Evolutionary conservation across 2,888 invertebrate genomes (phyloP).

Genomic region (Himalopsyche japonica): DNA sequence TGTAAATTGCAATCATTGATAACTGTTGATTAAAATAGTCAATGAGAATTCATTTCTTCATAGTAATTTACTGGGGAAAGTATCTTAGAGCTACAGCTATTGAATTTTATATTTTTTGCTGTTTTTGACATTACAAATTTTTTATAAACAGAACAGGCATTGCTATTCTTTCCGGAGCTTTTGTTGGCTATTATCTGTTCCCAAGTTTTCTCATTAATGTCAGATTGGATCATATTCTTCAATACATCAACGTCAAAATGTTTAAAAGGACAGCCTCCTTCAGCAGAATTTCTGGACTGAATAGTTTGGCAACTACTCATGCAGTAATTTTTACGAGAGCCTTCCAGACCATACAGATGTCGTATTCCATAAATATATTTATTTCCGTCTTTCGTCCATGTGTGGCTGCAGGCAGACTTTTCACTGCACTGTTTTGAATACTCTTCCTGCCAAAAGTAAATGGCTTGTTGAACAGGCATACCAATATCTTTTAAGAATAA

Average conservation of each 20-base stretch:
- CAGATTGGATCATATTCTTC: conserved; percentile 46
- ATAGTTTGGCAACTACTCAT: conserved; percentile 64
- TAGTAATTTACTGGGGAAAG: conserved; percentile 41
- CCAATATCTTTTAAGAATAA: conserved; percentile 74
- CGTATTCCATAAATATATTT: conserved; percentile 70
- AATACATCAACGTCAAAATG: conserved; percentile 58
- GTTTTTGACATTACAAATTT: conserved; percentile 12
- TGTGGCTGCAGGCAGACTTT: conserved; percentile 61
- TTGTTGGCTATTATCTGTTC: conserved; percentile 39
- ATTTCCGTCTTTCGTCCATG: conserved; percentile 65
- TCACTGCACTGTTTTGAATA: conserved; percentile 59
- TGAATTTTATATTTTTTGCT: not conserved
- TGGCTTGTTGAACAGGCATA: conserved; percentile 65
- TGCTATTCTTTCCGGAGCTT: conserved; percentile 42
- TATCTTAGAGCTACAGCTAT: not conserved
- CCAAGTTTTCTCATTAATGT: conserved; percentile 10
- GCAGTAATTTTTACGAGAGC: conserved; percentile 63
- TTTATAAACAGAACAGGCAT: conserved; percentile 35
- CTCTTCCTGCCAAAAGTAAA: conserved; percentile 67
- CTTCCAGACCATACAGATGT: conserved; percentile 74
- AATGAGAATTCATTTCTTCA: conserved; percentile 49
- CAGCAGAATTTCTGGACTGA: conserved; percentile 61
- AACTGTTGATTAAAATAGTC: too few species aligned
- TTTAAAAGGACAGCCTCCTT: conserved; percentile 68
- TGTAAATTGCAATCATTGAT: too few species aligned